phyloP scores from a whole-genome alignment of 2,797 vertebrate genomes.

The Chelonia mydas region DNA sequence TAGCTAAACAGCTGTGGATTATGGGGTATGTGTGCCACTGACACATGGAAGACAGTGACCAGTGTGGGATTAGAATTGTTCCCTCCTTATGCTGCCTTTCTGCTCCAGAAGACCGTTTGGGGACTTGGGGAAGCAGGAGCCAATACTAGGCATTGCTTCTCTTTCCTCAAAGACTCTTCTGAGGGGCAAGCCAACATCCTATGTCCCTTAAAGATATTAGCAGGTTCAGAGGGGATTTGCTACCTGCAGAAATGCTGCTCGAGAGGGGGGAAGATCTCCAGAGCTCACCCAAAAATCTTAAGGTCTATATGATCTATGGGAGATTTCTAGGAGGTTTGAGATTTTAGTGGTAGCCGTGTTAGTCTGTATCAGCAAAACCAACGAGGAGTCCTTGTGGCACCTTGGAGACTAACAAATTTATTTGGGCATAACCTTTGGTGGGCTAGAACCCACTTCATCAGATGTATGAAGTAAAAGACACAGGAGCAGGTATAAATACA shows the following conservation, averaged over 20 bases:
- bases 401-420: too few species aligned
- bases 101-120: neutral
- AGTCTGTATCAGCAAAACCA: too few species aligned
- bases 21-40: neutral
- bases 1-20: neutral
- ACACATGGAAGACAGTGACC: neutral
- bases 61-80: neutral
- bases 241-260: neutral
- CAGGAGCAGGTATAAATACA: too few species aligned
- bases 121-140: neutral
- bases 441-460: too few species aligned
- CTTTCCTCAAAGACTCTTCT: neutral
- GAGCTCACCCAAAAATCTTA: neutral
- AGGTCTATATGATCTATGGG: fast-evolving
- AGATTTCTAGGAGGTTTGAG: neutral
- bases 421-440: too few species aligned
- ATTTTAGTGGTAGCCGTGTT: too few species aligned
- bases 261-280: neutral
- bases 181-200: fast-evolving
- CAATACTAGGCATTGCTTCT: neutral
- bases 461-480: too few species aligned
- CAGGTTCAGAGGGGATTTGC: neutral
- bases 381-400: too few species aligned
- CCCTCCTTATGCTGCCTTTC: neutral
- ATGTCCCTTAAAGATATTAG: neutral